Evolutionary conservation across 2,113 vertebrate genomes (phyloP).

Genomic region (Hemibagrus wyckioides): DNA sequence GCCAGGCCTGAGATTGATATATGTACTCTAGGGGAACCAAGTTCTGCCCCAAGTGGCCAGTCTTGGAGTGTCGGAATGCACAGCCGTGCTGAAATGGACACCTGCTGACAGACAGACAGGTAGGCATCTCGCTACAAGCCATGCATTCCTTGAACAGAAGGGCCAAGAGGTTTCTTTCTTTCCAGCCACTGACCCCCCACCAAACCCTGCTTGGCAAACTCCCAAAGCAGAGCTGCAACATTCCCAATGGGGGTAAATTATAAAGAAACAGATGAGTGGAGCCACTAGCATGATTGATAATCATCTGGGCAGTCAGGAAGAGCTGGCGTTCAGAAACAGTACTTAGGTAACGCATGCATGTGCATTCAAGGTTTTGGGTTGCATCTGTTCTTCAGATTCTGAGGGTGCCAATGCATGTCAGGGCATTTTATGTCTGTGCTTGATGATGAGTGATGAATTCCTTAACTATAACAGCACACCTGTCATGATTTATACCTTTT

Average conservation of each 20-base stretch:
- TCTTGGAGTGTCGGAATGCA: constrained; percentile 46
- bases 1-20: constrained; percentile 3
- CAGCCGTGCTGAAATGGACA: constrained; percentile 62
- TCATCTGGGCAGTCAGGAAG: constrained; percentile 27
- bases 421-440: constrained; percentile 2
- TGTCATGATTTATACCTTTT: constrained; percentile 4
- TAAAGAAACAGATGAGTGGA: constrained; percentile 64
- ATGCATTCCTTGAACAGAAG: constrained; percentile 61
- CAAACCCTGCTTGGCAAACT: constrained; percentile 13
- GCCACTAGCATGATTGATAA: constrained; percentile 41
- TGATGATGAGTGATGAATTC: no score
- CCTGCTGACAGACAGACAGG: constrained; percentile 62
- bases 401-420: not conserved
- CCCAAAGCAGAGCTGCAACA: constrained; percentile 56
- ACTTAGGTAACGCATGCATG: not conserved
- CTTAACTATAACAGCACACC: not conserved
- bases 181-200: constrained; percentile 14
- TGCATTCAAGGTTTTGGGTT: constrained; percentile 1
- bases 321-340: constrained; percentile 14
- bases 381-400: constrained; percentile 3
- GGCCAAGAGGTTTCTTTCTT: constrained; percentile 59
- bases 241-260: constrained; percentile 57
- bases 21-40: constrained; percentile 20
- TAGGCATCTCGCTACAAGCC: constrained; percentile 61
- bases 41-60: constrained; percentile 50